These are phyloP conservation scores for Eristalinus aeneus DNA, from an alignment of 2,888 invertebrate species.

Conservation along the genomic window DNA sequence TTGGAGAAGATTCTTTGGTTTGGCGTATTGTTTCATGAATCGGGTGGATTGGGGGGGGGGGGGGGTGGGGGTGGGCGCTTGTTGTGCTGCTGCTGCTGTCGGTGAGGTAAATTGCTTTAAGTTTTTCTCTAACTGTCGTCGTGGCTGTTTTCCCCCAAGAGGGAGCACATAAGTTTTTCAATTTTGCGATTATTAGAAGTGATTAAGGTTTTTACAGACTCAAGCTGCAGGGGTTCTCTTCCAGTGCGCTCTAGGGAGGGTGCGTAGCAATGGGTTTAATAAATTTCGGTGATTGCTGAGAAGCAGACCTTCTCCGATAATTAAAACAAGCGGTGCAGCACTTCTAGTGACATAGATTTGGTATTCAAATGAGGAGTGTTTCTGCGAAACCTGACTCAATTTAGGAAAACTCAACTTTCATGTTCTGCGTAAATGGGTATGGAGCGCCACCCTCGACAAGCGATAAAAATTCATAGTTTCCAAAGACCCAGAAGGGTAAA, in stretches of 20 bases:
- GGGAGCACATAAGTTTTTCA: constrained; percentile 79
- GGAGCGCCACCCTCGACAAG: background rate
- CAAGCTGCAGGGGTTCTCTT: background rate
- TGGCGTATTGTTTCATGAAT: constrained; percentile 5
- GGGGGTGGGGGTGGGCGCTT: background rate
- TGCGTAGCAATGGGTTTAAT: background rate
- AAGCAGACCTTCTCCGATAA: background rate
- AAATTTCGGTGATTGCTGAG: background rate
- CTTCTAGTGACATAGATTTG: background rate
- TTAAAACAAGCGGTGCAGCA: background rate
- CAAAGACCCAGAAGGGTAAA: background rate
- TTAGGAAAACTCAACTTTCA: background rate
- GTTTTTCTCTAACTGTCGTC: constrained; percentile 37
- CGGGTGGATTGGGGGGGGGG: too few relatives aligned
- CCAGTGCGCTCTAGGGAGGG: background rate
- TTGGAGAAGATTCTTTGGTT: constrained; percentile 23
- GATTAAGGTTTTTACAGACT: constrained; percentile 73
- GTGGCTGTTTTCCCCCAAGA: constrained; percentile 74
- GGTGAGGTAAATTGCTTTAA: constrained; percentile 57
- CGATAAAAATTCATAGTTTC: background rate
- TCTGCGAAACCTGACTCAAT: background rate
- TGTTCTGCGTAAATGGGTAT: too few relatives aligned
- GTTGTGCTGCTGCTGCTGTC: constrained; percentile 6
- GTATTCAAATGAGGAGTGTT: background rate
- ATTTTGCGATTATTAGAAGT: constrained; percentile 79